phyloP scores from a whole-genome alignment of 2,797 vertebrate species.

The Bradypodion ventrale region DNA sequence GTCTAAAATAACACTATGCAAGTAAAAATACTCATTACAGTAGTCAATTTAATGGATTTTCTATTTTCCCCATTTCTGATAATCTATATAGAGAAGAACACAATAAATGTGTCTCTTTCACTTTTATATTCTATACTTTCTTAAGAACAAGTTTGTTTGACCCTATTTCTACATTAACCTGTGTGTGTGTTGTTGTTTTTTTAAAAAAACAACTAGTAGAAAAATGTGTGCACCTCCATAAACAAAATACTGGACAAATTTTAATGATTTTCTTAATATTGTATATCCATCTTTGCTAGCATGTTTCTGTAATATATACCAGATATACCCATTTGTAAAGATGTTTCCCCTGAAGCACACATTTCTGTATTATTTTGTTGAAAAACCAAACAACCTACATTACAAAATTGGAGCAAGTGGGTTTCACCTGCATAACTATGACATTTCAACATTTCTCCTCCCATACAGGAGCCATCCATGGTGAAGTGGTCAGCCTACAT shows the following conservation, averaged over 20 bases:
- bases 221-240: not conserved
- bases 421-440: not conserved
- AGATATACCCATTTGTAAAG: not conserved
- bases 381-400: not conserved
- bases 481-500: too few species aligned
- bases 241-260: not conserved
- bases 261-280: not conserved
- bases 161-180: not conserved
- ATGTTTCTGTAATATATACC: not conserved
- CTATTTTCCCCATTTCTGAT: not conserved
- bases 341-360: not conserved
- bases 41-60: constrained; percentile 13
- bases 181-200: too few species aligned
- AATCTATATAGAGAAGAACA: not conserved
- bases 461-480: not conserved
- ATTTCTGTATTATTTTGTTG: not conserved
- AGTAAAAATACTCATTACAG: not conserved
- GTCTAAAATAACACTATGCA: not conserved
- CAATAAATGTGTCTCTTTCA: too few species aligned
- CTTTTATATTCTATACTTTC: not conserved
- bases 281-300: not conserved
- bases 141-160: not conserved
- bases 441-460: too few species aligned
- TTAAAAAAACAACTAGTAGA: not conserved
- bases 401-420: too few species aligned